Base-by-base conservation (phyloP, 2,888 invertebrate genomes). In the Seira musarum region DNA sequence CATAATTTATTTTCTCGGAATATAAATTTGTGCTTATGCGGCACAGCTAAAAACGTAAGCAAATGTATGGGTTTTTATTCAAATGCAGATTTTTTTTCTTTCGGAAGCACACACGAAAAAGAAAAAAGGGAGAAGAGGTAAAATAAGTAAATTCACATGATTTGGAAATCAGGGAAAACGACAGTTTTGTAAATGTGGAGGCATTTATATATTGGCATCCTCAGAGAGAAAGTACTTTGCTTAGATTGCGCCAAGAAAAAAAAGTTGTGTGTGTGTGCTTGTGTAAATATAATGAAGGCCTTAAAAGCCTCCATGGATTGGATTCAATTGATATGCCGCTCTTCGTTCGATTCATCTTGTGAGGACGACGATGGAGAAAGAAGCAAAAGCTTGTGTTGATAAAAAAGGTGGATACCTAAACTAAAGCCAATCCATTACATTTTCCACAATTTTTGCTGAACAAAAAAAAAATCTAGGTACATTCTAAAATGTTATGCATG, bases 241-340 rank as follows among this genome's bases (percentile, higher is more conserved):
- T 40, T 40, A 40, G 40, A 40, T 40, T 40, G 40, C 40, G 40
- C 40, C 40, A 40, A 40, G 40, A 40, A 40, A 40, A 40, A 40
- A 40, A 40, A 40, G 40, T 40, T 70, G 65, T 79, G n/a, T n/a
- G 64, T 71, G 76, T 70, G 74, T 80, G 77, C 85, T 85, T 85
- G 84, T 84, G 85, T 84, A 84, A 85, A 85, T 85, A 85, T 85
- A 85, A 85, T 85, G 85, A 85, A 85, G 83, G 83, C 84, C 83
- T 80, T 85, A 85, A 85, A 85, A 85, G 83, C 84, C 82, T 82
- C 68, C 70, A 71, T 78, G 83, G 83, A 83, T 82, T 85, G 85
- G 83, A 85, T 85, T 84, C 85, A 83, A 85, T 85, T 85, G 84
- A 85, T 84, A 77, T 80, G 80, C 80, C 68, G 70, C 69, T 49